phyloP scores from a whole-genome alignment of 2,888 invertebrate species.

The Eurytoma adleriae region DNA sequence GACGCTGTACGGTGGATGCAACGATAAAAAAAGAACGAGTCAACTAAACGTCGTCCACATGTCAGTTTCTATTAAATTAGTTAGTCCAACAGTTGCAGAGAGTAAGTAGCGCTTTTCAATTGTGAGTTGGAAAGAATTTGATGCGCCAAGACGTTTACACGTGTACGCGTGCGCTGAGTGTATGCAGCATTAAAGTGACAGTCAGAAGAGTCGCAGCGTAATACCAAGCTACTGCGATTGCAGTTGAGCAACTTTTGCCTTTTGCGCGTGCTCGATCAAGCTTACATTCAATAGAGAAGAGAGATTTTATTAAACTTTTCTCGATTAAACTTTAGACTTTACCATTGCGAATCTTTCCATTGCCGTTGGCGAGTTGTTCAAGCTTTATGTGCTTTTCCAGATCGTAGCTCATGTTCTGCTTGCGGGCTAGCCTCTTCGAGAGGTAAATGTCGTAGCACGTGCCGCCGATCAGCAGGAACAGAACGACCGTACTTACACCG shows the following conservation, averaged over 20 bases:
- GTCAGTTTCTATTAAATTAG: background rate
- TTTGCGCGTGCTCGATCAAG: background rate
- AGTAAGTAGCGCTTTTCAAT: background rate
- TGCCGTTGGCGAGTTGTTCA: constrained; percentile 66
- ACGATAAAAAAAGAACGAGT: constrained; percentile 32
- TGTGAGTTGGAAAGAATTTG: background rate
- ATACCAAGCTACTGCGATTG: too few species aligned
- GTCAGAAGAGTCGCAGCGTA: background rate
- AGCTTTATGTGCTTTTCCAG: constrained; percentile 72
- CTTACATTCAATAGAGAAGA: too few species aligned
- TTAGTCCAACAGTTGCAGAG: background rate
- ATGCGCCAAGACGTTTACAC: background rate
- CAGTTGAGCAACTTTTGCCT: background rate
- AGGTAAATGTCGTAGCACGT: constrained; percentile 84
- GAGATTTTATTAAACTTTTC: too few species aligned
- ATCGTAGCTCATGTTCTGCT: constrained; percentile 67
- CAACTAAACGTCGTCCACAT: constrained; percentile 23
- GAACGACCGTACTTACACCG: constrained; percentile 77
- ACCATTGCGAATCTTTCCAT: constrained; percentile 69
- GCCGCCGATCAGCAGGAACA: constrained; percentile 80
- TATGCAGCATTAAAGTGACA: background rate
- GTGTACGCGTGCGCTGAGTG: background rate
- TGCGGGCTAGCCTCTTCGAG: constrained; percentile 61
- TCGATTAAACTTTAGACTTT: constrained; percentile 40
- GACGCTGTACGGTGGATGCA: constrained; percentile 36